These are phyloP conservation scores for Metridium senile DNA, from an alignment of 92 coral and sea anemone genomes.

Conservation along the genomic window DNA sequence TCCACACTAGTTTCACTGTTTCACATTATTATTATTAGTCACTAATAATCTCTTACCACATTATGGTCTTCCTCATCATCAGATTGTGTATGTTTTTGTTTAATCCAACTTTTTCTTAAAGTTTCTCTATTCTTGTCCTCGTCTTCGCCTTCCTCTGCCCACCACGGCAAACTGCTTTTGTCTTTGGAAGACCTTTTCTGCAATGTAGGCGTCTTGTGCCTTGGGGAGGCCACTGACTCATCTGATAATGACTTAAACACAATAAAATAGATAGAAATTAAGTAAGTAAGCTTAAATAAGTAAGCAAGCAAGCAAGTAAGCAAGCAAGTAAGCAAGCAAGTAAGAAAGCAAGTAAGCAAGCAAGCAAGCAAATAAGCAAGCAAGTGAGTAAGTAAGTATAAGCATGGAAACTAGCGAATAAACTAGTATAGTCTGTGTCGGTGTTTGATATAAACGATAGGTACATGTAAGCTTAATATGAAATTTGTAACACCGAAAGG, in stretches of 20 bases:
- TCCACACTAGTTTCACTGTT: too few species aligned
- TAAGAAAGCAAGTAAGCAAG: too few species aligned
- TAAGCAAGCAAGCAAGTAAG: too few species aligned
- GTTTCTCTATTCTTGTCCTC: slow-evolving; percentile 53
- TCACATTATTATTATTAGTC: neutral
- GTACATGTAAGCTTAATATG: too few species aligned
- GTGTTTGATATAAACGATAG: too few species aligned
- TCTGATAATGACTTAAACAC: slow-evolving; percentile 85
- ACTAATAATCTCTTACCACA: neutral
- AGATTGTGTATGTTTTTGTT: slow-evolving; percentile 47
- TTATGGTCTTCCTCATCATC: slow-evolving; percentile 17
- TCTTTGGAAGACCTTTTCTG: slow-evolving; percentile 31
- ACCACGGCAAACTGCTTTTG: slow-evolving; percentile 60
- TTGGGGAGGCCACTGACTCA: slow-evolving; percentile 89
- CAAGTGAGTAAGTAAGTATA: too few species aligned
- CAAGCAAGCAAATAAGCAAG: too few species aligned
- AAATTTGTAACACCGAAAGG: too few species aligned
- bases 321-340: too few species aligned
- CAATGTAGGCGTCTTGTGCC: slow-evolving; percentile 69
- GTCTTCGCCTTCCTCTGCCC: slow-evolving; percentile 82
- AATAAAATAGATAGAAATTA: neutral
- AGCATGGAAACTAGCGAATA: too few species aligned
- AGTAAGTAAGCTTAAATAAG: too few species aligned
- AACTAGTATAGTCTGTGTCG: too few species aligned
- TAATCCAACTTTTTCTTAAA: slow-evolving; percentile 71